Conservation (phyloP, 2,113 vertebrate genomes). For the Halcyon senegalensis region DNA sequence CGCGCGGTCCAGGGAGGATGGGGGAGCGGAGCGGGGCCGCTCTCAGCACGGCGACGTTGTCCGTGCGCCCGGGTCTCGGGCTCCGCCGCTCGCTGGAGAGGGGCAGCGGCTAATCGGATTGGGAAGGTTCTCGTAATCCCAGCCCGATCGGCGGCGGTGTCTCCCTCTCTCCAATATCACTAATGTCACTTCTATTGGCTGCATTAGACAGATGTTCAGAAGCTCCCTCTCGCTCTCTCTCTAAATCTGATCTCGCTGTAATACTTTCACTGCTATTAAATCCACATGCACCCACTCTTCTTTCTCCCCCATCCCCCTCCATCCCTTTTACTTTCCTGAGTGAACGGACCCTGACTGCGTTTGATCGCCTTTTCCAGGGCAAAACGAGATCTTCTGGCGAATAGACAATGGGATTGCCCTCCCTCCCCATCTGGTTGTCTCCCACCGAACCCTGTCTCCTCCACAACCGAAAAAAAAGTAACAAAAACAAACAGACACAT, state of each 20-base stretch:
- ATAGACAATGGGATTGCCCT: constrained; percentile 47
- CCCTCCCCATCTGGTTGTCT: constrained; percentile 6
- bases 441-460: background rate
- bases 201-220: constrained; percentile 78
- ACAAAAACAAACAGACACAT: background rate
- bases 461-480: background rate
- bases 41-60: no score
- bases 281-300: constrained; percentile 56
- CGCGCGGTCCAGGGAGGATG: background rate
- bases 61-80: background rate
- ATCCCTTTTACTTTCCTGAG: constrained; percentile 59
- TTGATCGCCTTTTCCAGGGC: constrained; percentile 60
- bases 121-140: constrained; percentile 76
- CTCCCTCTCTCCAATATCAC: constrained; percentile 70
- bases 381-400: constrained; percentile 40
- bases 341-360: constrained; percentile 1
- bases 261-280: constrained; percentile 79
- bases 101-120: constrained; percentile 77
- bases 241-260: constrained; percentile 71
- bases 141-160: constrained; percentile 39
- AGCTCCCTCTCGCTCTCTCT: constrained; percentile 40
- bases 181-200: constrained; percentile 79
- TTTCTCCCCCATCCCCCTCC: background rate
- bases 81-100: constrained; percentile 7
- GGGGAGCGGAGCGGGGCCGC: background rate